phyloP scores from a whole-genome alignment of 2,888 invertebrate species.

The Herminia tarsipennalis region DNA sequence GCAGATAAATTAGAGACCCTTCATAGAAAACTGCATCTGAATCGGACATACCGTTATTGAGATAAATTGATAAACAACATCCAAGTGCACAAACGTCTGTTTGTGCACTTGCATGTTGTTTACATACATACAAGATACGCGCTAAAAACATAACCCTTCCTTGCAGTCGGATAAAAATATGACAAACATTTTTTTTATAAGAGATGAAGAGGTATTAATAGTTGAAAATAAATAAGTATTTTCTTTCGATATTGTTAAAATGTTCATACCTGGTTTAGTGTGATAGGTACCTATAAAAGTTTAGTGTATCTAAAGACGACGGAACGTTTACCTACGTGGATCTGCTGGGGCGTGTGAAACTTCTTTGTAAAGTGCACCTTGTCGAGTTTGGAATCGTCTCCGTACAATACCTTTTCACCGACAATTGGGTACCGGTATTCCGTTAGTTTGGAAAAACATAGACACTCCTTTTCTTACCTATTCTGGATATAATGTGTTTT shows the following conservation, averaged over 20 bases:
- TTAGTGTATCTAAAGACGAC: constrained; percentile 40
- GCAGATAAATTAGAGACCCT: too few relatives aligned
- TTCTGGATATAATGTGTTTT: too few relatives aligned
- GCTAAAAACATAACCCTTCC: too few relatives aligned
- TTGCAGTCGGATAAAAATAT: too few relatives aligned
- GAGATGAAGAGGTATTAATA: too few relatives aligned
- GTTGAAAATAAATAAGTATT: constrained; percentile 9
- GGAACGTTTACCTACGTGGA: constrained; percentile 34
- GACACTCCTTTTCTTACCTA: background rate
- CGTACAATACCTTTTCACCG: constrained; percentile 24
- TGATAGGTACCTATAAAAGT: constrained; percentile 32
- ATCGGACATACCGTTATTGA: too few relatives aligned
- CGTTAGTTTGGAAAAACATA: background rate
- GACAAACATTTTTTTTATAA: too few relatives aligned
- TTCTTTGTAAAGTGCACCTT: constrained; percentile 49
- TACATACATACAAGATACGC: too few relatives aligned
- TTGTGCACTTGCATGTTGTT: too few relatives aligned
- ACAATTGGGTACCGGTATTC: constrained; percentile 23
- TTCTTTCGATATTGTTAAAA: constrained; percentile 25
- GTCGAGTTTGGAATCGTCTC: constrained; percentile 35
- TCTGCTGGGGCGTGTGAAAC: constrained; percentile 42
- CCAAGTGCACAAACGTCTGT: too few relatives aligned
- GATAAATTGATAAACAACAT: too few relatives aligned
- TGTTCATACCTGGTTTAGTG: constrained; percentile 32
- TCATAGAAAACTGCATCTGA: too few relatives aligned